Evolutionary conservation across 2,888 invertebrate species (phyloP).

Genomic region (Amphipyra tragopoginis): DNA sequence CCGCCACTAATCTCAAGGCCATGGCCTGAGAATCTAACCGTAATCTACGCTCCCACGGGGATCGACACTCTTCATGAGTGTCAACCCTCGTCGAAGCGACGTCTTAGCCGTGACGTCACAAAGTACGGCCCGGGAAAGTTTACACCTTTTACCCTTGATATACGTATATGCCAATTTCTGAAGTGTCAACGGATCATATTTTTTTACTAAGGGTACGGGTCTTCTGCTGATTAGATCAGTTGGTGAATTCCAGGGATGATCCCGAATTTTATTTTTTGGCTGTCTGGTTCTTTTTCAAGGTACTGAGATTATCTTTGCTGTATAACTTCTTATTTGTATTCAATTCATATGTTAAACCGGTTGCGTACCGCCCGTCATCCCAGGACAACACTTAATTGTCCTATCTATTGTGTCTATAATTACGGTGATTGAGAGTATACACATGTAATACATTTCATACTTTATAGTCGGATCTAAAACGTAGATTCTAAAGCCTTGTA

Average conservation of each 20-base stretch:
- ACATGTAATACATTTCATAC: too few species aligned
- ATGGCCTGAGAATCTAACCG: constrained; percentile 45
- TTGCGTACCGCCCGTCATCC: too few species aligned
- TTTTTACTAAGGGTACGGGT: constrained; percentile 14
- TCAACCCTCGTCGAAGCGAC: constrained; percentile 56
- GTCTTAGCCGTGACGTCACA: constrained; percentile 37
- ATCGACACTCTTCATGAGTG: constrained; percentile 59
- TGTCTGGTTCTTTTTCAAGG: background rate
- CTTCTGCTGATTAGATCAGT: constrained; percentile 20
- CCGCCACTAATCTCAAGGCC: constrained; percentile 32
- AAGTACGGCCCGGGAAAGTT: constrained; percentile 38
- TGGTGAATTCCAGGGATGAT: background rate
- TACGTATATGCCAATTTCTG: constrained; percentile 44
- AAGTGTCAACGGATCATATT: constrained; percentile 42
- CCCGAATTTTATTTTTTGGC: background rate
- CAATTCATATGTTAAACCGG: too few species aligned
- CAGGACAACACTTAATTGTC: too few species aligned
- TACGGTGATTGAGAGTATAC: too few species aligned
- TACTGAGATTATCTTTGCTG: too few species aligned
- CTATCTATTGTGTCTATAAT: too few species aligned
- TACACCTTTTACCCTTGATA: constrained; percentile 49
- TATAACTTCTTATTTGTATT: too few species aligned
- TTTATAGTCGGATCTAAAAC: too few species aligned
- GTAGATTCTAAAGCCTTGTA: too few species aligned
- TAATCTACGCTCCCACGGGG: constrained; percentile 54